Base-by-base conservation (phyloP, 2,888 invertebrate genomes). In the Melanotus villosus region DNA sequence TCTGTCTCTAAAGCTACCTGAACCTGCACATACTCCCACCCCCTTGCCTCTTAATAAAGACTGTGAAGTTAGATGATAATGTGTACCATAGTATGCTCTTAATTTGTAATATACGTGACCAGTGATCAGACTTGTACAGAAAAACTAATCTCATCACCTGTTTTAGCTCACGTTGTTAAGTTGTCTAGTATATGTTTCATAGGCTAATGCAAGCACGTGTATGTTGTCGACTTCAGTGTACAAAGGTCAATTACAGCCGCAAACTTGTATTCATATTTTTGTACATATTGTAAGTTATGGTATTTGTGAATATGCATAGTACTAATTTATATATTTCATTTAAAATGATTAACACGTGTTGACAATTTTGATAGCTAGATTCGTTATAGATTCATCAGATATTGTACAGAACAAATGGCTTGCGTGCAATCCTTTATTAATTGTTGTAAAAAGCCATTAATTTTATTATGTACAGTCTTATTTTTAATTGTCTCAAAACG, bases 31-130 rank as follows among this genome's bases (percentile, higher is more conserved):
- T 47, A 69, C 79, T 16, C 76, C 82, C 52, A 83, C 87, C 76
- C 84, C 90, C 73, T 87, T 90, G 82, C 87, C 90, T 82, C 88
- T 91, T 80, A 92, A 90, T 84, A 92, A 93, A 89, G 93, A 93
- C 88, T 93, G 93, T 87, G 93, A 93, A 89, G 93, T 93, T 89
- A 94, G 94, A 90, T 94, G 93, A 94, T 93, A 92, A 86, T 83
- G 83, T 81, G 82, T 78, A 78, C 72, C 74, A 52, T 70, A 72
- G 58, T 52, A 36, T 62, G 47, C 58, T 66, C 59, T 68, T 76
- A 78, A 79, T 77, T 77, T 80, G 80, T 80, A 82, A 80, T 75
- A 77, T 80, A 80, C 65, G 71, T 73, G 74, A 74, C 71, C 80
- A 81, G 82, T 81, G 81, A 81, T 77, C 77, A 75, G 76, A 80